A percentile compares a stretch with the other conserved stretches of the same genome.
phyloP scores from a whole-genome alignment of 2,113 vertebrate genomes.

The Rhinoptilus africanus region DNA sequence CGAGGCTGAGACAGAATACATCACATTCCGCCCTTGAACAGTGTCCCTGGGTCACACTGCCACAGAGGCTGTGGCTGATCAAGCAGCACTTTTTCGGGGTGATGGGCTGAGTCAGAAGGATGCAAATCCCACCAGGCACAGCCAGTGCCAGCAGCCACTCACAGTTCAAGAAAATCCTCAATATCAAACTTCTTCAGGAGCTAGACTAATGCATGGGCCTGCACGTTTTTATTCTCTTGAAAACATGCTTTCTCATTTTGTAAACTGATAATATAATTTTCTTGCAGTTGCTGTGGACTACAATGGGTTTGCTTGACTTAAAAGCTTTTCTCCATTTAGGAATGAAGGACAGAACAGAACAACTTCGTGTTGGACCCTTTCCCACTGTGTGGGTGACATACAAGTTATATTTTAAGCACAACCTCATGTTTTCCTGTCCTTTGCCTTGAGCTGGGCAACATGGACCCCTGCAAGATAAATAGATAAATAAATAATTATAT shows the following conservation, averaged over 20 bases:
- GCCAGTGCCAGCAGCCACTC: neutral
- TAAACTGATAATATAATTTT: slow-evolving; percentile 38
- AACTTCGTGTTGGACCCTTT: slow-evolving; percentile 28
- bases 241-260: slow-evolving; percentile 55
- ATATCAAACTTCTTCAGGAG: neutral
- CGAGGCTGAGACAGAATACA: neutral
- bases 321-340: slow-evolving; percentile 4
- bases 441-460: neutral
- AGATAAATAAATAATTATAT: neutral
- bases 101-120: neutral
- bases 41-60: neutral
- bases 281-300: slow-evolving; percentile 23
- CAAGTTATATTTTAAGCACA: slow-evolving; percentile 22
- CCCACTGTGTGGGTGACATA: slow-evolving; percentile 11
- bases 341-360: slow-evolving; percentile 41
- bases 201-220: neutral
- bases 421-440: slow-evolving; percentile 33
- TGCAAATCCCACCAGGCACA: neutral
- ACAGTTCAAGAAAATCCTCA: neutral
- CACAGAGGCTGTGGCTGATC: neutral
- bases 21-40: neutral
- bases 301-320: slow-evolving; percentile 44
- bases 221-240: slow-evolving; percentile 36
- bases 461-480: neutral
- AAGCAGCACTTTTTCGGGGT: accelerated